phyloP scores from a whole-genome alignment of 2,797 vertebrate species.

The Peromyscus melanophrys region DNA sequence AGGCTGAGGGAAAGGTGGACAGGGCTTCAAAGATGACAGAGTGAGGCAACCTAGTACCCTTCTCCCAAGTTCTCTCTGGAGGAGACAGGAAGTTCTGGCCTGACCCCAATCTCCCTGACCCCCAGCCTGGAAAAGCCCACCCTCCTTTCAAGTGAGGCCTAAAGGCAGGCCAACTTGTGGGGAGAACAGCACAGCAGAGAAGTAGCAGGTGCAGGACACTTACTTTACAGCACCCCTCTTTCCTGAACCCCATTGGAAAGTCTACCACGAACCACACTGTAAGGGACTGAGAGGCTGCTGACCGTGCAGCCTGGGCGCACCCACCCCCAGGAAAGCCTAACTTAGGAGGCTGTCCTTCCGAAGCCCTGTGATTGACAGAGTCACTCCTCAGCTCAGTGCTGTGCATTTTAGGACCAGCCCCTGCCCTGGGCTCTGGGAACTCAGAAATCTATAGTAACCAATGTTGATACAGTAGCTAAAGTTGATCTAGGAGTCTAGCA shows the following conservation, averaged over 20 bases:
- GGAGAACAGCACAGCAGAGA: background rate
- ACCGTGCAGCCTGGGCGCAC: background rate
- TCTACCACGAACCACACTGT: background rate
- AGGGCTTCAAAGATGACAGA: background rate
- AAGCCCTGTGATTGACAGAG: background rate
- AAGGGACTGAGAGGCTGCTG: background rate
- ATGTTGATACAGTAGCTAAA: background rate
- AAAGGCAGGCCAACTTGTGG: background rate
- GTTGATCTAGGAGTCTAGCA: background rate
- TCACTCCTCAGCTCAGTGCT: background rate
- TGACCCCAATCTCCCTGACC: background rate
- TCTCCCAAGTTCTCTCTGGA: background rate
- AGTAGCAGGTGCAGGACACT: background rate
- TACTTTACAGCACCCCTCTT: background rate
- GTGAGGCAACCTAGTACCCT: too few species aligned
- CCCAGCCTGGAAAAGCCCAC: background rate
- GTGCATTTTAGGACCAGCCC: background rate
- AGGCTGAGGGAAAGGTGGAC: background rate
- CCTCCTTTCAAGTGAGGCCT: background rate
- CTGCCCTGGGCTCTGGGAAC: background rate
- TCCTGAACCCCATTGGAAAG: constrained; percentile 4
- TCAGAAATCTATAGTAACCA: background rate
- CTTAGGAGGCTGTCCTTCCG: background rate
- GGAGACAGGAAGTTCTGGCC: background rate
- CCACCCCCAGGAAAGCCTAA: background rate